Conservation (phyloP, 2,113 vertebrate genomes). For the Syngnathoides biaculeatus region DNA sequence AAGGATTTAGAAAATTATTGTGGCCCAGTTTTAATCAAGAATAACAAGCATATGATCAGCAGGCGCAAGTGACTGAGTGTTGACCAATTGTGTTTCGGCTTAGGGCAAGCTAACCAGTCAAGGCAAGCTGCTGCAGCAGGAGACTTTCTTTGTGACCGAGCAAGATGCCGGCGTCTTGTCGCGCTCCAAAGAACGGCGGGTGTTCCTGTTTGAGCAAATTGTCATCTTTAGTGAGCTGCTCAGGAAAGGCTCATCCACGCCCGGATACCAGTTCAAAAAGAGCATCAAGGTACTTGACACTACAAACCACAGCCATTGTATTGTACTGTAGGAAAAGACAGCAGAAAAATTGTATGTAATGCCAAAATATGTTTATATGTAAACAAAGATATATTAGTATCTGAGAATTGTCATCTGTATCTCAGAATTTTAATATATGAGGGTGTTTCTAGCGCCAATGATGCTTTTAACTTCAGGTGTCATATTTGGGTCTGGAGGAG, state of each 20-base stretch:
- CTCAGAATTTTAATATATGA: background rate
- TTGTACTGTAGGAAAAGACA: background rate
- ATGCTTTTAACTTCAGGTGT: constrained; percentile 76
- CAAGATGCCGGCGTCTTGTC: constrained; percentile 89
- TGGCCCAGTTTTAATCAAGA: background rate
- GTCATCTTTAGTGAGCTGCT: constrained; percentile 98
- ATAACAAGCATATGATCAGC: background rate
- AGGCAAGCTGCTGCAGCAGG: constrained; percentile 95
- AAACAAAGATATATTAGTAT: no score
- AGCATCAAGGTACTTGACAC: constrained; percentile 85
- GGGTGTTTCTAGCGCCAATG: background rate
- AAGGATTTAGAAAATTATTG: background rate
- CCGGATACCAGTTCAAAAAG: constrained; percentile 94
- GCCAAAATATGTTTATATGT: no score
- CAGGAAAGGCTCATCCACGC: constrained; percentile 91
- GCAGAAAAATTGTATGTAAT: background rate
- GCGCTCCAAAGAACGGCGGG: constrained; percentile 90
- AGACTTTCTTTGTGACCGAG: constrained; percentile 94
- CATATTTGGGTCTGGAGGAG: constrained; percentile 86
- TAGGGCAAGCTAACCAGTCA: constrained; percentile 94
- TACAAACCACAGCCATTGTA: no score
- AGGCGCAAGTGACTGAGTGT: background rate
- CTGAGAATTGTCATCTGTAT: background rate
- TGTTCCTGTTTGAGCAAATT: constrained; percentile 98
- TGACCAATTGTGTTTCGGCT: background rate